A percentile compares a stretch with the other conserved stretches of the same genome.
Evolutionary conservation across 2,113 vertebrate species (phyloP).

Genomic region (Odocoileus hemionus): DNA sequence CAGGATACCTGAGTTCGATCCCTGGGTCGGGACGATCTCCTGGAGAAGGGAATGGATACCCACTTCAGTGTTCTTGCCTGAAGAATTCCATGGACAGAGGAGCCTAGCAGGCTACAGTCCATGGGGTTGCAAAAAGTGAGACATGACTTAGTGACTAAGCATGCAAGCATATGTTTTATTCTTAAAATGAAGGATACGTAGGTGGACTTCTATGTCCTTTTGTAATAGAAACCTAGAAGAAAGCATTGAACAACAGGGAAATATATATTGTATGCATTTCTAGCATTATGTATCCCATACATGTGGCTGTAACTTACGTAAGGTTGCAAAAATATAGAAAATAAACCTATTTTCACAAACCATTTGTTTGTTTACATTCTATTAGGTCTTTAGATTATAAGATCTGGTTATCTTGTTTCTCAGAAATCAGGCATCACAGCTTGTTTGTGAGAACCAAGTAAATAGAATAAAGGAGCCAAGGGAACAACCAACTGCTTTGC

Average conservation of each 20-base stretch:
- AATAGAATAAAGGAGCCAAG: background rate
- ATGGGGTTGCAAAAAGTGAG: background rate
- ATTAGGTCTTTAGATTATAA: background rate
- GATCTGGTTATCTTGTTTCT: background rate
- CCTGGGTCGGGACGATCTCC: background rate
- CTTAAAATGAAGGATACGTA: background rate
- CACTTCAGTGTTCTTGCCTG: background rate
- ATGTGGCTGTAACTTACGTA: background rate
- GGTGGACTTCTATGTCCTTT: background rate
- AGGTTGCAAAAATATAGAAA: background rate
- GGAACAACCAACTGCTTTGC: accelerated
- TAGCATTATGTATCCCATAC: background rate
- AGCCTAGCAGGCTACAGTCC: background rate
- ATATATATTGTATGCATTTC: background rate
- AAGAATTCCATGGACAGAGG: background rate
- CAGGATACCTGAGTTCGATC: background rate
- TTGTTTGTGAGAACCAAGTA: background rate
- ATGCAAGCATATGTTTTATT: background rate
- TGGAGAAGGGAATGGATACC: background rate
- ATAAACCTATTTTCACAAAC: background rate
- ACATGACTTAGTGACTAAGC: background rate
- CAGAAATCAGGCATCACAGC: background rate
- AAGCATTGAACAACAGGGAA: background rate
- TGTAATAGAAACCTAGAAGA: background rate
- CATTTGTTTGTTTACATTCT: background rate